phyloP scores from a whole-genome alignment of 2,797 vertebrate species.

The Trachops cirrhosus region DNA sequence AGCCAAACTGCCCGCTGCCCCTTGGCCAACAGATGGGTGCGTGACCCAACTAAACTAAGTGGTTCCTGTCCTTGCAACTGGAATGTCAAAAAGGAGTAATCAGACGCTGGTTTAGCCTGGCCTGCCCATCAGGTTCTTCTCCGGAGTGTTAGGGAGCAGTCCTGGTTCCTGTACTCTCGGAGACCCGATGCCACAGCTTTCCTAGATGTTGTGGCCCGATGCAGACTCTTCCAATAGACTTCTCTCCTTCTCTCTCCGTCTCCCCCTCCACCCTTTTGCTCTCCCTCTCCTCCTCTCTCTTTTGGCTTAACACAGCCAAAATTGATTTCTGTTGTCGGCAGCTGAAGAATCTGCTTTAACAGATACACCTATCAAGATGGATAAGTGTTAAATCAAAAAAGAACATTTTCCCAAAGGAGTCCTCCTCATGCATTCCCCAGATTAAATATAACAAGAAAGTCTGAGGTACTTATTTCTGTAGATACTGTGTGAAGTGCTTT shows the following conservation, averaged over 20 bases:
- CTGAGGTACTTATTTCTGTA: not conserved
- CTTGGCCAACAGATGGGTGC: not conserved
- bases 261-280: too few species aligned
- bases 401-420: not conserved
- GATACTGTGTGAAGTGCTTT: not conserved
- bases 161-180: not conserved
- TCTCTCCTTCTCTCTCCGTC: not conserved
- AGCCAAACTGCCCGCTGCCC: not conserved
- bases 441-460: not conserved
- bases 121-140: not conserved
- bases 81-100: not conserved
- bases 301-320: not conserved
- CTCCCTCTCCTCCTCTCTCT: not conserved
- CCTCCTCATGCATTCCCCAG: not conserved
- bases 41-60: not conserved
- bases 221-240: not conserved
- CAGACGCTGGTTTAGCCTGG: not conserved
- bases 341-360: not conserved
- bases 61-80: not conserved
- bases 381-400: not conserved
- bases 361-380: not conserved
- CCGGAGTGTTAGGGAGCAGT: not conserved
- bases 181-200: not conserved
- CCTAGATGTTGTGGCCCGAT: too few species aligned
- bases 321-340: not conserved